Evolutionary conservation across 2,888 invertebrate species (phyloP), one percentile per base, ranked within the genome.

Genomic region (Sialis lutaria): DNA sequence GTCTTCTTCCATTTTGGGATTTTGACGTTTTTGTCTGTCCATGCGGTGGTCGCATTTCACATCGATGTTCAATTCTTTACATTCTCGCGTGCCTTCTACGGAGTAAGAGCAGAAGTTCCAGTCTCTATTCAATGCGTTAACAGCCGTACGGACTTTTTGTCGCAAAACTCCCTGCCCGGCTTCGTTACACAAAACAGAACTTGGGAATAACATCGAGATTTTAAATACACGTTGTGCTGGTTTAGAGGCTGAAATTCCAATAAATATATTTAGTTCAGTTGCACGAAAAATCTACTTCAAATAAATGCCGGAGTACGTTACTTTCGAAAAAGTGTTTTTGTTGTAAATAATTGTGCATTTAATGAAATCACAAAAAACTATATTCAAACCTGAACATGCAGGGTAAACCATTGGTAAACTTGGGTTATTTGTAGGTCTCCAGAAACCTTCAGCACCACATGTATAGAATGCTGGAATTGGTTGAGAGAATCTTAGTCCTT

Each of bases 401-500:
- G 92, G 91, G 59, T 90, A 92, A n/a, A 87, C 71, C 53, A 91
- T 68, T 33, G 89, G 86, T 56, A 85, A 69, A 42, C 73, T 75
- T 6, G 89, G 86, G 58, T 88, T 80, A 35, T 68, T 70, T 1
- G 88, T 89, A 45, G 95, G 95, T 55, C 92, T 74, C 97, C 96
- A 97, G 67, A 91, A 88, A 39, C 96, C 97, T 77, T 96, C 95
- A 46, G 87, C 88, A n/a, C 93, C 95, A 60, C 97, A 97, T 1
- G 91, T 91, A 64, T 93, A 97, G 73, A 96, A 96, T 54, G 88
- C 85, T 1, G 96, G 93, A n/a, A 93, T 87, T 48, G 81, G 78
- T 60, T 90, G 86, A 0, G 93, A 91, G 70, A 97, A 97, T 54
- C 85, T 73, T 6, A 90, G 68, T n/a, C 89, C 88, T 48, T 77